phyloP scores from a whole-genome alignment of 2,888 invertebrate species.

The Watsonalla cultraria region DNA sequence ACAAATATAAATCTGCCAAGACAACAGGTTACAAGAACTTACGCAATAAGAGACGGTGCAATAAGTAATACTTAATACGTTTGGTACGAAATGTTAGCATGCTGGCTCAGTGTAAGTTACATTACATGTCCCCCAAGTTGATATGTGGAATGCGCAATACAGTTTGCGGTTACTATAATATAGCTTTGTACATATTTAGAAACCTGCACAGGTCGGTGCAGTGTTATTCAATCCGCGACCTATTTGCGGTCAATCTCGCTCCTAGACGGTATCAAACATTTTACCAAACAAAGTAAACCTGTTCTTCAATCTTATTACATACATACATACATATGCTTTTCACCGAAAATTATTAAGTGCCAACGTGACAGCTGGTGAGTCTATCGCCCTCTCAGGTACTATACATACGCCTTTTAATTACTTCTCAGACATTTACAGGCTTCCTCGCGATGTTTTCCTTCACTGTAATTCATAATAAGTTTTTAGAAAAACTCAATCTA shows the following conservation, averaged over 20 bases:
- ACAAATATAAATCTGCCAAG: too few species aligned
- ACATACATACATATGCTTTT: slow-evolving; percentile 9
- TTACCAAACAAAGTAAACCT: slow-evolving; percentile 14
- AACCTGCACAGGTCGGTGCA: slow-evolving; percentile 59
- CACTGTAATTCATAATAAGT: too few species aligned
- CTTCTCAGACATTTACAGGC: too few species aligned
- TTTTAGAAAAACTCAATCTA: too few species aligned
- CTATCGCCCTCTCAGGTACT: too few species aligned
- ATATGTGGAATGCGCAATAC: slow-evolving; percentile 51
- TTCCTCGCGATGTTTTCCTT: too few species aligned
- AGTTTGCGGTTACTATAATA: slow-evolving; percentile 64
- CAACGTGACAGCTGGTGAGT: too few species aligned
- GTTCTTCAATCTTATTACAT: slow-evolving; percentile 5
- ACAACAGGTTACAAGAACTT: too few species aligned
- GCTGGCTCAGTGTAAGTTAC: slow-evolving; percentile 1
- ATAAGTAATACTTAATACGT: neutral
- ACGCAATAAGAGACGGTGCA: neutral
- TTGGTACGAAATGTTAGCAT: neutral
- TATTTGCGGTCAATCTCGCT: slow-evolving; percentile 67
- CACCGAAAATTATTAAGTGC: too few species aligned
- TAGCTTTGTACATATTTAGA: slow-evolving; percentile 69
- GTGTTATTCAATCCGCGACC: slow-evolving; percentile 73
- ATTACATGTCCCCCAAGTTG: neutral
- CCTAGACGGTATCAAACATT: slow-evolving; percentile 38
- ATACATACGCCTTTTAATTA: too few species aligned